Evolutionary conservation across 2,797 vertebrate species (phyloP).

Genomic region (Nasua narica): DNA sequence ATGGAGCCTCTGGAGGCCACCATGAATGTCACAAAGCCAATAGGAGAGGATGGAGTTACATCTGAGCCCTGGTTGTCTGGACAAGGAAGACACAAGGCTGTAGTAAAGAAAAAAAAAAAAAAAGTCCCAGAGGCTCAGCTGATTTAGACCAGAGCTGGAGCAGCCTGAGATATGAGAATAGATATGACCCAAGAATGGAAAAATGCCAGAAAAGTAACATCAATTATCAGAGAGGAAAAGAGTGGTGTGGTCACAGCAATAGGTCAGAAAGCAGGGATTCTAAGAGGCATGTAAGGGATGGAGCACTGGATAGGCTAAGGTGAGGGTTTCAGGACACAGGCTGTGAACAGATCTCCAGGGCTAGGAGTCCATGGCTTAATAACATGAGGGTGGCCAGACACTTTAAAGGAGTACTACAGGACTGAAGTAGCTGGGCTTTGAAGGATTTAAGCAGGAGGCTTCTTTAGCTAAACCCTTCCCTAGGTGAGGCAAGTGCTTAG

Average conservation of each 20-base stretch:
- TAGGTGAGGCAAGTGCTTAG: not conserved
- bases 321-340: not conserved
- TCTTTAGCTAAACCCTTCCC: constrained; percentile 13
- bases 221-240: not conserved
- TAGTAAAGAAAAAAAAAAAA: not conserved
- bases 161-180: not conserved
- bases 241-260: not conserved
- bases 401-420: not conserved
- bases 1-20: not conserved
- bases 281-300: not conserved
- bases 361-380: not conserved
- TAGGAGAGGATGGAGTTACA: not conserved
- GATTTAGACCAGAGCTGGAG: not conserved
- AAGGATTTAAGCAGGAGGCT: not conserved
- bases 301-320: not conserved
- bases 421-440: not conserved
- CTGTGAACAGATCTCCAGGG: not conserved
- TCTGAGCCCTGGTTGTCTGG: not conserved
- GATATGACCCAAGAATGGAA: not conserved
- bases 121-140: not conserved
- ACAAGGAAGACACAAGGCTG: not conserved
- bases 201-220: not conserved
- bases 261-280: not conserved
- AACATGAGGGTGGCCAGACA: not conserved
- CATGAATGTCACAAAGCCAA: not conserved